These are phyloP conservation scores for Geotrypetes seraphini DNA, from an alignment of 2,797 vertebrate genomes.

Conservation along the genomic window DNA sequence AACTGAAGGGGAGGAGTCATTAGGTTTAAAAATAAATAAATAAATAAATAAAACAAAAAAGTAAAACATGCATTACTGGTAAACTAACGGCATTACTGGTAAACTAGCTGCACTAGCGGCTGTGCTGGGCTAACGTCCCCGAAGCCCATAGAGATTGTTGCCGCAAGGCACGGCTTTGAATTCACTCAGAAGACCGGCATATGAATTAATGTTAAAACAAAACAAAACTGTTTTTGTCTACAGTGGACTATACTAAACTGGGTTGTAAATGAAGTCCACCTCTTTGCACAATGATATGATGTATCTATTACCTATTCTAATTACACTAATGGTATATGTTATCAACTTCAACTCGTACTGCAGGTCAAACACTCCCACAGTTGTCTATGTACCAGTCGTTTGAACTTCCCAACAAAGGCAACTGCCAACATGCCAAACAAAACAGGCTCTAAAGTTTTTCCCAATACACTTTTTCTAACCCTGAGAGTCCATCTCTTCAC, in stretches of 20 bases:
- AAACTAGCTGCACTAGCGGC: too few species aligned
- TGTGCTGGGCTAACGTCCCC: too few species aligned
- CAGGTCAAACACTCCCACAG: neutral
- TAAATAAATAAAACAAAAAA: too few species aligned
- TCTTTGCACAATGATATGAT: slow-evolving; percentile 26
- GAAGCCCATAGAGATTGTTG: too few species aligned
- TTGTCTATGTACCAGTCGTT: slow-evolving; percentile 12
- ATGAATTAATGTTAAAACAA: neutral
- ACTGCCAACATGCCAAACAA: neutral
- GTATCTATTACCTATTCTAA: slow-evolving; percentile 51
- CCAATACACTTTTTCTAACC: neutral
- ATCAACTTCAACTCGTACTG: slow-evolving; percentile 16
- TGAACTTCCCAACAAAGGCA: slow-evolving; percentile 20
- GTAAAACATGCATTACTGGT: too few species aligned
- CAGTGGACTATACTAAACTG: neutral
- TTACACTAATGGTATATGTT: slow-evolving; percentile 39
- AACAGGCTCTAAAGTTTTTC: slow-evolving; percentile 7
- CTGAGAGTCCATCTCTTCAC: neutral
- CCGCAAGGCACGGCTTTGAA: too few species aligned
- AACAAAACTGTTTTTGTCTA: slow-evolving; percentile 1
- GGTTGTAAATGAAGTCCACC: slow-evolving; percentile 30
- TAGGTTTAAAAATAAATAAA: too few species aligned
- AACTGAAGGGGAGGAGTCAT: too few species aligned
- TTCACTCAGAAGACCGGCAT: neutral
- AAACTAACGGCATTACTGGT: too few species aligned